Evolutionary conservation across 2,113 vertebrate genomes (phyloP).

Genomic region (Hemichromis elongatus): DNA sequence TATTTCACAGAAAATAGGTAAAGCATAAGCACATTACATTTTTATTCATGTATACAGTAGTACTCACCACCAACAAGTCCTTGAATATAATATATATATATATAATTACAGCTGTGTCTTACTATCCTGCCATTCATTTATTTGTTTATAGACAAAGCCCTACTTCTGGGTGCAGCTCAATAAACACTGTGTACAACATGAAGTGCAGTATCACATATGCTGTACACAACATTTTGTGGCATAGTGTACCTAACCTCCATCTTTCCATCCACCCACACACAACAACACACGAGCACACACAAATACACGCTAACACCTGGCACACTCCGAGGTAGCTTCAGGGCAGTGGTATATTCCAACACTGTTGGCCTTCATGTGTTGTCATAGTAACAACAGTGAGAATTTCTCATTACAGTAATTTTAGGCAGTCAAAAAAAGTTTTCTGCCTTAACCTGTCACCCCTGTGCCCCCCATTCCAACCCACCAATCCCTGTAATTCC

Average conservation of each 20-base stretch:
- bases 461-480: neutral
- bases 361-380: conserved; percentile 67
- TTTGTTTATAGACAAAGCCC: neutral
- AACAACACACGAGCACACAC: neutral
- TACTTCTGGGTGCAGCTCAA: neutral
- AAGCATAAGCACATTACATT: neutral
- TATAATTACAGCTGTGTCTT: neutral
- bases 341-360: conserved; percentile 67
- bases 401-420: conserved; percentile 67
- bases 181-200: neutral
- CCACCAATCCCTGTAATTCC: neutral
- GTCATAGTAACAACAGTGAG: conserved; percentile 72
- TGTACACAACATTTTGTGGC: neutral
- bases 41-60: neutral
- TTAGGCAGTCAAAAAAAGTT: conserved; percentile 22
- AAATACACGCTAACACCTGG: conserved; percentile 28
- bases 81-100: neutral
- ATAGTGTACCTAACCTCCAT: neutral
- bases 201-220: neutral
- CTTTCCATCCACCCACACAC: conserved; percentile 1
- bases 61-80: neutral
- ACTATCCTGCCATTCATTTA: neutral
- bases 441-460: neutral
- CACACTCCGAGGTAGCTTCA: conserved; percentile 48
- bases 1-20: neutral